A percentile compares a stretch with the other conserved stretches of the same genome.
Evolutionary conservation across 2,797 vertebrate genomes (phyloP).

Genomic region (Sebastes flavidus): DNA sequence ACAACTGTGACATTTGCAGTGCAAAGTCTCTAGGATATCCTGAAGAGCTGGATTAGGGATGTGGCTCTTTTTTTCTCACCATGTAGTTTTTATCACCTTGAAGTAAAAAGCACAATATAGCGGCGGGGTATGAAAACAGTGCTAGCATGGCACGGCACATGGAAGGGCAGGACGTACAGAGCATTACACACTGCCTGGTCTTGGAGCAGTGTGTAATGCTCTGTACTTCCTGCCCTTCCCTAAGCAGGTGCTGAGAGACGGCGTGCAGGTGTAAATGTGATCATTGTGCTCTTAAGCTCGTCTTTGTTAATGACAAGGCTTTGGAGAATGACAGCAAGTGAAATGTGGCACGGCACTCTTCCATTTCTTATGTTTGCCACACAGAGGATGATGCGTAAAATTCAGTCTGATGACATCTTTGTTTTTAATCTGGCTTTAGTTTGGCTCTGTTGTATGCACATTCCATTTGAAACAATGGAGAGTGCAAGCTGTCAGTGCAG

Average conservation of each 20-base stretch:
- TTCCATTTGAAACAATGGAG: neutral
- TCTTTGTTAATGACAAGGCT: constrained; percentile 42
- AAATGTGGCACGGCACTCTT: constrained; percentile 23
- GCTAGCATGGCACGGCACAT: constrained; percentile 12
- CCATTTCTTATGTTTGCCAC: neutral
- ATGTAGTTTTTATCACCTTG: constrained; percentile 24
- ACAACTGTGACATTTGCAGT: constrained; percentile 47
- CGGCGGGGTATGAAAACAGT: constrained; percentile 17
- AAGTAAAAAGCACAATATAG: constrained; percentile 2
- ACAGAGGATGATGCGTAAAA: neutral
- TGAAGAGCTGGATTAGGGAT: constrained; percentile 32
- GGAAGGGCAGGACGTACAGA: too few species aligned
- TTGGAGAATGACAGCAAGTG: constrained; percentile 25
- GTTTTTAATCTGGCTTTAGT: neutral
- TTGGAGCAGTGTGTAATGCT: constrained; percentile 1
- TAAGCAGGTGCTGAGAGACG: constrained; percentile 68
- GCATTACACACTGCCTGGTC: too few species aligned
- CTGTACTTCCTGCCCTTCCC: constrained; percentile 57
- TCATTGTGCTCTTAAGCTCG: constrained; percentile 45
- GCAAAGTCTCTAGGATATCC: constrained; percentile 29
- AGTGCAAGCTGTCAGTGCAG: neutral
- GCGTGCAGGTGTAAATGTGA: constrained; percentile 57
- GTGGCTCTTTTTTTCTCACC: neutral
- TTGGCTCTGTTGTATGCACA: neutral
- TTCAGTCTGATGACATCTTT: neutral